These are phyloP conservation scores for Tortricodes alternella DNA, from an alignment of 2,888 invertebrate genomes.

Conservation along the genomic window DNA sequence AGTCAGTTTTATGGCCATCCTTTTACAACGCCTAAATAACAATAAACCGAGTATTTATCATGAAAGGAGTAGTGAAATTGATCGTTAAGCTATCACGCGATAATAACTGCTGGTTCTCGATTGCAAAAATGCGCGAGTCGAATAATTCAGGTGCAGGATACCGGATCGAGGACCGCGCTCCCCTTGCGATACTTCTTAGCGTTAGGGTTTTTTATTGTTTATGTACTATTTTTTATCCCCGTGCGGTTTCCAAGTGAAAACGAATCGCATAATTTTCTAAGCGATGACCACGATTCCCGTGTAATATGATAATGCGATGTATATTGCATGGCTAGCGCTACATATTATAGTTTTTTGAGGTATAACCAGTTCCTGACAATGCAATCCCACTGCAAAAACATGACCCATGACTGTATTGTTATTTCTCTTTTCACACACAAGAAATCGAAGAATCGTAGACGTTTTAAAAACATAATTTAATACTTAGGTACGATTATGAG, in stretches of 20 bases:
- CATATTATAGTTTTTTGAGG: conserved; percentile 75
- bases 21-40: conserved; percentile 53
- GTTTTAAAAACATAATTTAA: too few species aligned
- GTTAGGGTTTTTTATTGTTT: conserved; percentile 15
- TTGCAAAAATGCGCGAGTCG: conserved; percentile 35
- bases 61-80: conserved; percentile 47
- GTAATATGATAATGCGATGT: conserved; percentile 81
- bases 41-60: conserved; percentile 48
- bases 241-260: conserved; percentile 71
- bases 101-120: conserved; percentile 41
- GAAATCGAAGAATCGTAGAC: background rate
- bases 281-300: conserved; percentile 77
- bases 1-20: conserved; percentile 50
- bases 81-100: conserved; percentile 52
- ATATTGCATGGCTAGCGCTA: conserved; percentile 74
- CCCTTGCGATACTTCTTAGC: conserved; percentile 28
- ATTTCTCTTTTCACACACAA: conserved; percentile 8
- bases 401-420: conserved; percentile 43
- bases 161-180: conserved; percentile 43
- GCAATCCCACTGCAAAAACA: conserved; percentile 62
- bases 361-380: conserved; percentile 68
- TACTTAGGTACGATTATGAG: too few species aligned
- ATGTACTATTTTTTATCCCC: conserved; percentile 45
- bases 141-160: conserved; percentile 37
- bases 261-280: conserved; percentile 78